Base-by-base conservation (phyloP, 2,888 invertebrate species). In the Chymomyza fuscimana region DNA sequence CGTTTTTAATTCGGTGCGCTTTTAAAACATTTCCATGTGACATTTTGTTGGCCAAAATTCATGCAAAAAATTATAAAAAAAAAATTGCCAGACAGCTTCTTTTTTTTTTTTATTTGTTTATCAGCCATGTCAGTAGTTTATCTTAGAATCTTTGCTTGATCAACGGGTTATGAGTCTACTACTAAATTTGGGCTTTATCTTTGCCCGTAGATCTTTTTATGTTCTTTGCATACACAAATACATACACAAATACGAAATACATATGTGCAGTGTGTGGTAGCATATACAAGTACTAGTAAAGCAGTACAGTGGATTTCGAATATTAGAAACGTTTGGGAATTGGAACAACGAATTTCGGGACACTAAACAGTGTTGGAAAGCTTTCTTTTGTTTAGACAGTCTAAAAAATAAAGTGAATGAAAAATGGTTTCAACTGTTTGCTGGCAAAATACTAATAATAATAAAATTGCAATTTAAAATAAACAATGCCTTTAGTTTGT, bases 51-150 rank as follows among this genome's bases (percentile, higher is more conserved):
- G 40, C 40, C 40, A 46, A 46, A 12, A 46, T 46, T 46, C 40
- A 12, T 46, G 40, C 40, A 46, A 46, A 46, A 46, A 46, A 46
- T 4, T 2, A 40, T 4, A 12, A 46, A 10, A 10, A 46, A 46
- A 46, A 12, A 46, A 12, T 46, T 12, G 40, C 40, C 12, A 46
- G 40, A 46, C 40, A 46, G 40, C 40, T 46, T 46, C 12, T 46
- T 46, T 46, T 12, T 46, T 46, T 46, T 12, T 46, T 3, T 15
- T 36, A 3, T 9, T 46, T 46, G 40, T 46, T 46, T 46, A 46
- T 46, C 40, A 46, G 40, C 40, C 40, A 3, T 46, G 58, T 46
- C 25, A 69, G 61, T 63, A 63, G 66, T 67, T 62, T 70, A 70
- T 75, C 65, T 70, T 56, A 46, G 12, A 10, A 46, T 46, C 40